Base-by-base conservation (phyloP, 2,797 vertebrate genomes). In the Sciurus vulgaris region DNA sequence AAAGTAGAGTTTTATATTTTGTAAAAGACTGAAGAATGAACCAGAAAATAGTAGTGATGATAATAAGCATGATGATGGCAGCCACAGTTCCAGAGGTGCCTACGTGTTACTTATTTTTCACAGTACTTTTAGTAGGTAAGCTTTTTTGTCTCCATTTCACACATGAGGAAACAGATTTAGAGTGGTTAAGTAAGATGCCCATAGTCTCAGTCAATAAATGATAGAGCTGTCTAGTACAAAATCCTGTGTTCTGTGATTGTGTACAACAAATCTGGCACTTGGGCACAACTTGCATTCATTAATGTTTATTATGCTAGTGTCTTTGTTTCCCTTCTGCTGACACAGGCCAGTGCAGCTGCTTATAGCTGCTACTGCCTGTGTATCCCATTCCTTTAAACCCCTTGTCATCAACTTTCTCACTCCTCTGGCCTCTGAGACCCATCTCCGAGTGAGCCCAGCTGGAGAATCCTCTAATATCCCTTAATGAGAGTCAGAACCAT, bases 121-220 rank as follows among this genome's bases (percentile, higher is more conserved):
- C 54, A 73, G 38, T 78, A 69, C 24, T 35, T 74, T 38, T 65
- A 24, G 33, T 77, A 47, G 63, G 44, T 94, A 51, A 96, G n/a
- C 76, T 77, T 56, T 96, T 17, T 86, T 2, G 38, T 96, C 20
- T 28, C 18, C 51, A 26, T 86, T 97, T 96, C 95, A 33, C 92
- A 93, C n/a, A 70, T 86, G 79, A 49, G 35, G 54, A 89, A 95
- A 93, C 10, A 89, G 14, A 22, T 70, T 65, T 51, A 88, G 87
- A 91, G 61, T 90, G 91, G 85, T 77, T 35, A 78, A 78, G 3
- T 96, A 79, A 30, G 0, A 0, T 87, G 35, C 9, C 9, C 77
- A 41, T 95, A n/a, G 38, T 73, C 78, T 44, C 65, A 90, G 28
- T 10, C 65, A 18, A 20, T 81, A 70, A 86, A 41, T 24, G 38